Conservation (phyloP, 92 coral and sea anemone genomes). For the Parazoanthus atlanticus region DNA sequence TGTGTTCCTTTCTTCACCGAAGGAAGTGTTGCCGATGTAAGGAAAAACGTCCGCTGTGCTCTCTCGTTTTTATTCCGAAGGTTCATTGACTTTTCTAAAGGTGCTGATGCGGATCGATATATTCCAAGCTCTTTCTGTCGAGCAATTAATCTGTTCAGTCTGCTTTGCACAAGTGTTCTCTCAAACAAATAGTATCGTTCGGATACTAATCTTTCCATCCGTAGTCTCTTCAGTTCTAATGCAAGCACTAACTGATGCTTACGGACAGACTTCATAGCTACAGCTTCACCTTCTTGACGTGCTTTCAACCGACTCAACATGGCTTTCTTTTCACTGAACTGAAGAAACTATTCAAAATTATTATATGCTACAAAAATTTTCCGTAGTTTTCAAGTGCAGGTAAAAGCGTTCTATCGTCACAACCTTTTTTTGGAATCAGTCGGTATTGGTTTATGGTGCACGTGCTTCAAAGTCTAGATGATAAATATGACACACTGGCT, state of each 20-base stretch:
- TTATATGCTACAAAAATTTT: too few species aligned
- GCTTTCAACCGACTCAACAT: not conserved
- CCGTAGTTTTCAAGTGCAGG: not conserved
- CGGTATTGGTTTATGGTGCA: not conserved
- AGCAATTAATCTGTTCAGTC: constrained; percentile 56
- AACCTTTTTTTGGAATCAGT: not conserved
- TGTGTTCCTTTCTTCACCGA: not conserved
- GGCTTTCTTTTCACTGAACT: not conserved
- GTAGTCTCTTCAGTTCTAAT: constrained; percentile 80
- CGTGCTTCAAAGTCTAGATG: too few species aligned
- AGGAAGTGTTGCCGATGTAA: constrained; percentile 8
- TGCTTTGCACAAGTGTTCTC: constrained; percentile 68
- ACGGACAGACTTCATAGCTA: constrained; percentile 76
- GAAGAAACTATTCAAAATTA: not conserved
- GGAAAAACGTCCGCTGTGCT: not conserved
- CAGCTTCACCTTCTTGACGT: constrained; percentile 61
- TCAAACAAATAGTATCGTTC: constrained; percentile 81
- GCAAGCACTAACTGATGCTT: constrained; percentile 84
- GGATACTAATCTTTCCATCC: constrained; percentile 75
- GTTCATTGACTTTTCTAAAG: constrained; percentile 19
- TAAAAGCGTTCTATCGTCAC: not conserved
- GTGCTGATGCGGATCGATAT: constrained; percentile 53
- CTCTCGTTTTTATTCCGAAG: not conserved
- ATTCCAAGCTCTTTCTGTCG: constrained; percentile 84
- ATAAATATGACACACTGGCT: not conserved